Evolutionary conservation across 2,113 vertebrate species (phyloP), one percentile per base, ranked within the genome.

Genomic region (Arizona elegans): DNA sequence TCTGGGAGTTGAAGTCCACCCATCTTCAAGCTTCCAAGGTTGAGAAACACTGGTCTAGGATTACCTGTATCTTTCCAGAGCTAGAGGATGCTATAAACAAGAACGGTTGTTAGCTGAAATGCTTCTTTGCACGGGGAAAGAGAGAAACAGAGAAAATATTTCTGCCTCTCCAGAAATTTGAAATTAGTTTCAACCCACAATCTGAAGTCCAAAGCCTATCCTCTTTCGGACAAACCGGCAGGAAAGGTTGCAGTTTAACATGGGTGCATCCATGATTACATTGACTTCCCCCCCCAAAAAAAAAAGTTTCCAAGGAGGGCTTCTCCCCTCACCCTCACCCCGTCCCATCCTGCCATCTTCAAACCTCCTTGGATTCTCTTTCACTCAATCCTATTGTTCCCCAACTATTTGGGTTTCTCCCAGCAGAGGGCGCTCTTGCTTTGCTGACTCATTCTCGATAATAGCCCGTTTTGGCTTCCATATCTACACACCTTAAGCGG

Each of bases 381-480:
- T 10, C 86, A 10, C 59, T 38, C 55, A 21, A 7, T 24, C 53
- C 53, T 55, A 70, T 90, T 92, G 52, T 24, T 7, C 75, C 26
- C 87, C 11, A 52, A 88, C 17, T 21, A 38, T 55, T 59, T n/a
- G 8, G 2, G 17, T 38, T 24, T 53, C 1, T 6, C 8, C 94
- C 96, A 29, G 93, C 89, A 96, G 96, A 21, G 95, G 94, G 96
- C 92, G 92, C 95, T 87, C 94, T 94, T 94, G 96, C 93, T 94
- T 93, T 95, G 96, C 95, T 96, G 96, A 95, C 95, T 96, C 95
- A 96, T 96, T 91, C 93, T 33, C 53, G 38, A 89, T 59, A 47
- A 26, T 5, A 0, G 11, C 3, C 75, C 56, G n/a, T 2, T 19
- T 53, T 75, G 33, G 17, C 75, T 81, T 81, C 33, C 15, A 8